Conservation (phyloP, 2,113 vertebrate genomes). For the Oncorhynchus clarkii region DNA sequence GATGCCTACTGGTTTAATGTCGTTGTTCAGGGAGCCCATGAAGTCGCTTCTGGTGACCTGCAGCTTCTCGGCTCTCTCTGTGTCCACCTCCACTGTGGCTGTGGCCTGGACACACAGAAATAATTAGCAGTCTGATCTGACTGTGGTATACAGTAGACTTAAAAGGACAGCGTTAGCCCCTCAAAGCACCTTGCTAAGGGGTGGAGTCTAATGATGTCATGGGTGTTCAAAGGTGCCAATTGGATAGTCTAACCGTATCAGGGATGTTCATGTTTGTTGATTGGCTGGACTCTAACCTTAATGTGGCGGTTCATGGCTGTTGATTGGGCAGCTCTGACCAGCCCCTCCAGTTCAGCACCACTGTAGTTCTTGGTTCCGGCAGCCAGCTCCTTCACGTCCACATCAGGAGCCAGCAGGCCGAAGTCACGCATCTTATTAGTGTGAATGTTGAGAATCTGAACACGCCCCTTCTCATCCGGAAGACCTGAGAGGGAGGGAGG, state of each 20-base stretch:
- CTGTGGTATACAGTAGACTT: neutral
- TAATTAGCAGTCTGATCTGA: neutral
- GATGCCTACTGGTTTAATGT: conserved; percentile 91
- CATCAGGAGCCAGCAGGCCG: conserved; percentile 81
- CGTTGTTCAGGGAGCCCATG: conserved; percentile 91
- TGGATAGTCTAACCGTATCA: neutral
- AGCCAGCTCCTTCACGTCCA: conserved; percentile 86
- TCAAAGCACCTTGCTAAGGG: too few relatives aligned
- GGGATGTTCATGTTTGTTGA: neutral
- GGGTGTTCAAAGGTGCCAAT: too few relatives aligned
- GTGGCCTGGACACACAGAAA: conserved; percentile 78
- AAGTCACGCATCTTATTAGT: conserved; percentile 90
- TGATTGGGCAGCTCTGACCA: conserved; percentile 95
- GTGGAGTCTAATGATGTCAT: too few relatives aligned
- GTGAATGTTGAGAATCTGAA: conserved; percentile 97
- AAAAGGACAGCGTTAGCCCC: neutral
- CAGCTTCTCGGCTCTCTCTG: conserved; percentile 95
- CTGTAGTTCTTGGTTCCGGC: conserved; percentile 97
- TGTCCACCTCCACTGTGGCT: conserved; percentile 95
- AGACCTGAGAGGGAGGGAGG: conserved; percentile 73
- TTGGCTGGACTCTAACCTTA: conserved; percentile 77
- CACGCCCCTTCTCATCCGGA: conserved; percentile 92
- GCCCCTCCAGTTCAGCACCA: conserved; percentile 92
- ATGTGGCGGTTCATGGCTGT: conserved; percentile 99
- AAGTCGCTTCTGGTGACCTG: conserved; percentile 90